Evolutionary conservation across 2,113 vertebrate species (phyloP).

Genomic region (Motacilla tschutschensis): DNA sequence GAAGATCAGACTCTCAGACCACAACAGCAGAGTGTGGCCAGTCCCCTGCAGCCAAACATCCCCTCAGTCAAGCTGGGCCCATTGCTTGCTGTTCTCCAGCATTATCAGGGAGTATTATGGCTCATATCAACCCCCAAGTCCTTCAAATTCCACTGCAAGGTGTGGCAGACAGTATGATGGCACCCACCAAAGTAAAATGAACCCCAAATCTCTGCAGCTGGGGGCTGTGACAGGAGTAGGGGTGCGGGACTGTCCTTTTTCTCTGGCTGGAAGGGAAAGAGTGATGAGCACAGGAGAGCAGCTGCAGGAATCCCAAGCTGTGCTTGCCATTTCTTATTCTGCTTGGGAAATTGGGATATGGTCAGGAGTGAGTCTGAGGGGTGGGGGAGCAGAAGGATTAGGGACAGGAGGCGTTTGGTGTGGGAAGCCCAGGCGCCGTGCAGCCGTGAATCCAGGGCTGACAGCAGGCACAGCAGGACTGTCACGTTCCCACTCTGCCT

Average conservation of each 20-base stretch:
- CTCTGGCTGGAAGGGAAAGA: not conserved
- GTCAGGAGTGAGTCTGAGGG: not conserved
- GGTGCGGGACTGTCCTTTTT: not conserved
- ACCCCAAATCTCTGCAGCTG: not conserved
- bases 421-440: not conserved
- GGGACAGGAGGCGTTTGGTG: not conserved
- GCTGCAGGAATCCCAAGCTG: not conserved
- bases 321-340: not conserved
- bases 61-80: not conserved
- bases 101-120: not conserved
- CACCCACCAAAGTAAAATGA: not conserved
- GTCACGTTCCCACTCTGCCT: constrained; percentile 2
- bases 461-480: not conserved
- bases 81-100: not conserved
- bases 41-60: not conserved
- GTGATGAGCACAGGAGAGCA: not conserved
- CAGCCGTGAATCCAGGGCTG: not conserved
- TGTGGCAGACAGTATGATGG: not conserved
- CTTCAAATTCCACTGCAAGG: not conserved
- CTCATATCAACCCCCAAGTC: not conserved
- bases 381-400: not conserved
- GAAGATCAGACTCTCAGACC: not conserved
- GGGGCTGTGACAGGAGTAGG: not conserved
- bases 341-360: rapidly evolving
- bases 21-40: not conserved